Percentiles rank a stretch among this genome's conserved stretches.
Conservation (phyloP, 2,113 vertebrate genomes). For the Nothobranchius furzeri region DNA sequence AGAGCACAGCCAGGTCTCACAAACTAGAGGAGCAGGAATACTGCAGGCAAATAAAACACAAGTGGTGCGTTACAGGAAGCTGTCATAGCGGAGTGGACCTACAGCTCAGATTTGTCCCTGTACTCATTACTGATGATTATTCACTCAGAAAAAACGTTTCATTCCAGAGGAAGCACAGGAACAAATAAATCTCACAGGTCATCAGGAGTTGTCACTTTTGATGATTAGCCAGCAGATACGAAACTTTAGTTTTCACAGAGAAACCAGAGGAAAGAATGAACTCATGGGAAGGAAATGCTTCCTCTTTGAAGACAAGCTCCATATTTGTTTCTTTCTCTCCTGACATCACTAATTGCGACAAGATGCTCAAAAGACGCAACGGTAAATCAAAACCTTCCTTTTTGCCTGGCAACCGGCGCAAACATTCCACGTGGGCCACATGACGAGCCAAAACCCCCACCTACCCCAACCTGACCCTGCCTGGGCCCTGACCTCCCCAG, state of each 20-base stretch:
- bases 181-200: neutral
- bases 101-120: slow-evolving; percentile 9
- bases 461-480: slow-evolving; percentile 61
- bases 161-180: neutral
- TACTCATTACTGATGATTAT: no score
- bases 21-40: slow-evolving; percentile 58
- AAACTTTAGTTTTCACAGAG: slow-evolving; percentile 41
- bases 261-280: slow-evolving; percentile 72
- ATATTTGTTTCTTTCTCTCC: slow-evolving; percentile 76
- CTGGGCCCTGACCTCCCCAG: slow-evolving; percentile 56
- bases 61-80: slow-evolving; percentile 54
- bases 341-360: slow-evolving; percentile 81
- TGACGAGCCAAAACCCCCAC: slow-evolving; percentile 68
- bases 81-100: slow-evolving; percentile 25
- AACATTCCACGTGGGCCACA: slow-evolving; percentile 63
- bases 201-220: slow-evolving; percentile 19
- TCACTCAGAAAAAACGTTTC: slow-evolving; percentile 21
- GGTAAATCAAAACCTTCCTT: slow-evolving; percentile 77
- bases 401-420: slow-evolving; percentile 69
- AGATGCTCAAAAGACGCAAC: slow-evolving; percentile 67
- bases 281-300: slow-evolving; percentile 72
- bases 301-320: slow-evolving; percentile 73
- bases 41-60: slow-evolving; percentile 54
- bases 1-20: slow-evolving; percentile 52
- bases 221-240: slow-evolving; percentile 24